These are phyloP conservation scores for Coenobita brevimanus DNA, from an alignment of 1,140 invertebrate species.

Conservation along the genomic window DNA sequence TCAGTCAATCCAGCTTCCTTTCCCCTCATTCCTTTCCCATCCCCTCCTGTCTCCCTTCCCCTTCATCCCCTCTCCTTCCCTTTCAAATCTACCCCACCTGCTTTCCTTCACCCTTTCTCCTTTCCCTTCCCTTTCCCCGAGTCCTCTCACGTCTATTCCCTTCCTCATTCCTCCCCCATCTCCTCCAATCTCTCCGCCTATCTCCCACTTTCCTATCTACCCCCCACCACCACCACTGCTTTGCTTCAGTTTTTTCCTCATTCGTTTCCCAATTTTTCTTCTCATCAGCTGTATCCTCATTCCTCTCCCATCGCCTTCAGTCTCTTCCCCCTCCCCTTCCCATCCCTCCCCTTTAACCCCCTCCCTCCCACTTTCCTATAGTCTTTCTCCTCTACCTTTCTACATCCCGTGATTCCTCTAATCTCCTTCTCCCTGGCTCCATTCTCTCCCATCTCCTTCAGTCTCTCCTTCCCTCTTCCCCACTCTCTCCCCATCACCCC, in stretches of 20 bases:
- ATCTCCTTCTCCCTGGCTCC: background rate
- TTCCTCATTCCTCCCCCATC: background rate
- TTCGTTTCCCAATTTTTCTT: background rate
- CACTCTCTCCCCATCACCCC: background rate
- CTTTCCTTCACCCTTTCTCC: no score
- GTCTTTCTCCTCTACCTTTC: background rate
- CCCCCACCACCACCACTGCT: background rate
- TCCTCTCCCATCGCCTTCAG: background rate
- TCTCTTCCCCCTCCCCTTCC: background rate
- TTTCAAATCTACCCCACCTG: no score
- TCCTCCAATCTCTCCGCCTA: background rate
- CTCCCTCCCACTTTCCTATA: constrained; percentile 3
- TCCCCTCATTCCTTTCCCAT: no score
- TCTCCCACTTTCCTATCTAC: background rate
- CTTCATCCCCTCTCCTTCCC: no score
- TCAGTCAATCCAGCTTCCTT: no score
- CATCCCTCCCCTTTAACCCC: no score
- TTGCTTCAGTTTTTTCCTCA: background rate
- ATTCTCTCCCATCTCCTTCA: background rate
- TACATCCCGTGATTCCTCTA: background rate
- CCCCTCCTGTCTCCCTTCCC: no score
- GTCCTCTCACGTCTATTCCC: background rate
- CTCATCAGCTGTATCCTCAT: background rate
- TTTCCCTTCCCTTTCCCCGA: no score
- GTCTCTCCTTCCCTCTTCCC: background rate